Base-by-base conservation (phyloP, 2,888 invertebrate species). In the Hypselothyrea guttata region DNA sequence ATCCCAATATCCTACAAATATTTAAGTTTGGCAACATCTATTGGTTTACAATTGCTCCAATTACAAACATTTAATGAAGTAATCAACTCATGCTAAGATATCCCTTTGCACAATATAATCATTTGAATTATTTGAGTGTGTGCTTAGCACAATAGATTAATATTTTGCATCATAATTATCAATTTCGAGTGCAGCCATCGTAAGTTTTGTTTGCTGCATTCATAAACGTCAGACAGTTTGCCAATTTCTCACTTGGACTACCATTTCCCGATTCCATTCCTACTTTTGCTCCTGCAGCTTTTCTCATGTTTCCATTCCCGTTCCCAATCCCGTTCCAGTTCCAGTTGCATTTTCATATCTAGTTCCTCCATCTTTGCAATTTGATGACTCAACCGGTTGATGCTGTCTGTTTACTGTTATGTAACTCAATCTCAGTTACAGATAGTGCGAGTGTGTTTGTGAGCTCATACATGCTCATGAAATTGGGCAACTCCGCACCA, bases 181-280 rank as follows among this genome's bases (percentile, higher is more conserved):
- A 82, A 78, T 78, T 84, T 82, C 75, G 58, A 82, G 83, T 77
- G 84, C 77, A 77, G 82, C 45, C 77, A 79, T 76, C 65, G 70
- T 63, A 63, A 62, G 84, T 78, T 75, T 77, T 78, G 83, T 82
- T 84, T 84, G 77, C 79, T 57, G 83, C 83, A 84, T 71, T 82
- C 84, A 77, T 84, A 77, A 84, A 71, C 60, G 75, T 65, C 71
- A 57, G 75, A 46, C 75, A 47, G 52, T 47, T 59, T 61, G 68
- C 37, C 45, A 45, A 30, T 46, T 52, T 28, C 46, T 47, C 53
- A 31, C 33, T 35, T 12, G 33, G 11, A 41, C 9, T 15, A 7
- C 22, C 13, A 47, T 40, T 37, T 49, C 28, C 44, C 7, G 31
- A 37, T 37, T 1, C 28, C 11, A 15, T 27, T 35, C n/a, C 53